Conservation (phyloP, 1,140 invertebrate species). For the Mycetomoellerius zeteki region DNA sequence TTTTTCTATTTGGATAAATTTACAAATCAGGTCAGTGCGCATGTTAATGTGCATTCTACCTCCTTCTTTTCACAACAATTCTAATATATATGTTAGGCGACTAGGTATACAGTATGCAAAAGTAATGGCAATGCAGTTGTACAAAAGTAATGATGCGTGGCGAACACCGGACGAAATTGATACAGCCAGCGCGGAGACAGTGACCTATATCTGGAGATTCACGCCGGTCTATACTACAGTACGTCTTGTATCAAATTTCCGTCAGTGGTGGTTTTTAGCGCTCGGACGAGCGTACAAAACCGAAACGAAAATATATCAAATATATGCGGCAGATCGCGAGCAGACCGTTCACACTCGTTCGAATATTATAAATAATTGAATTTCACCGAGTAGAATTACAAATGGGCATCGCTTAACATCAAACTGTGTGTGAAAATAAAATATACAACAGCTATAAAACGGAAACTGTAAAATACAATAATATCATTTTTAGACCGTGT, state of each 20-base stretch:
- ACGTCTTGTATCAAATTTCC: slow-evolving; percentile 55
- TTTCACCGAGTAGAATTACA: not conserved
- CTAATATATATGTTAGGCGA: slow-evolving; percentile 28
- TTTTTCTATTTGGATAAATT: slow-evolving; percentile 30
- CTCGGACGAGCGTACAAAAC: not conserved
- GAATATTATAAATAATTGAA: slow-evolving; percentile 28
- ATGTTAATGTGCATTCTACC: not conserved
- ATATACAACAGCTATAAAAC: not conserved
- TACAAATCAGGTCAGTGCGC: not conserved
- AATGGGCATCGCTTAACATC: not conserved
- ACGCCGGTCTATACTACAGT: slow-evolving; percentile 19
- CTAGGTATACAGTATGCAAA: slow-evolving; percentile 15
- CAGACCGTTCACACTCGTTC: not conserved
- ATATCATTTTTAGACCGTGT: too few species aligned
- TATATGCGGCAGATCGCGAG: not conserved
- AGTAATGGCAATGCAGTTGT: not conserved
- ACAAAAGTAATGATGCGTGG: slow-evolving; percentile 46
- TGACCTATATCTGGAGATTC: slow-evolving; percentile 53
- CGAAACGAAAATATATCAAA: slow-evolving; percentile 43
- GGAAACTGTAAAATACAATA: not conserved
- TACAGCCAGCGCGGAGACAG: slow-evolving; percentile 43
- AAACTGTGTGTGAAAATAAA: not conserved
- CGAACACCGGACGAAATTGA: slow-evolving; percentile 40
- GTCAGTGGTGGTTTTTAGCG: slow-evolving; percentile 37
- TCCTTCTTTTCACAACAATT: not conserved